Evolutionary conservation across 1,140 invertebrate species (phyloP).

Genomic region (Papilio glaucus): DNA sequence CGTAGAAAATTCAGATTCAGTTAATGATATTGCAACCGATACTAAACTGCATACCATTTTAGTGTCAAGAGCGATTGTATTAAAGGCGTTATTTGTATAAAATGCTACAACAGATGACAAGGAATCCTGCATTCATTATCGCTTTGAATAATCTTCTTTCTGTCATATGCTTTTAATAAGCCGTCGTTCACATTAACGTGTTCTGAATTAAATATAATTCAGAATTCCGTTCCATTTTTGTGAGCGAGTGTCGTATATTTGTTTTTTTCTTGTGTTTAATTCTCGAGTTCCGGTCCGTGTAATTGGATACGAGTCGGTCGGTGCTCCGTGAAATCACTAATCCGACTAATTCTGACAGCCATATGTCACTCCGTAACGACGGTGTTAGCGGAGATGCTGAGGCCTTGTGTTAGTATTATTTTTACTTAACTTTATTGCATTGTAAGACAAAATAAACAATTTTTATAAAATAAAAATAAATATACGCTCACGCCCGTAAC

Average conservation of each 20-base stretch:
- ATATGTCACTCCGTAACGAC: constrained; percentile 80
- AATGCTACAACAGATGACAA: constrained; percentile 28
- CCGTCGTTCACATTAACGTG: constrained; percentile 47
- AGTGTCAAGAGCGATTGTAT: not conserved
- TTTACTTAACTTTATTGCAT: constrained; percentile 18
- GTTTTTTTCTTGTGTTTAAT: constrained; percentile 67
- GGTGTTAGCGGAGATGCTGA: constrained; percentile 54
- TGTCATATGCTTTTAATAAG: constrained; percentile 52
- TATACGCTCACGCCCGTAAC: too few relatives aligned
- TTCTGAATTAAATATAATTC: constrained; percentile 60
- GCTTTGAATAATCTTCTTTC: constrained; percentile 37
- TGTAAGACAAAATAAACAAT: not conserved
- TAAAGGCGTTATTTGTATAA: constrained; percentile 30
- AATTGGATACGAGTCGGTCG: constrained; percentile 75
- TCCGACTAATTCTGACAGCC: constrained; percentile 82
- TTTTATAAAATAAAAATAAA: too few relatives aligned
- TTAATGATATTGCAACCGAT: constrained; percentile 32
- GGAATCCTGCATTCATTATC: constrained; percentile 36
- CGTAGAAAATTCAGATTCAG: constrained; percentile 36
- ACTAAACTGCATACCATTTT: not conserved
- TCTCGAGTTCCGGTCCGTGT: constrained; percentile 71
- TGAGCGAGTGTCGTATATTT: constrained; percentile 66
- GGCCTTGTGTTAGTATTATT: constrained; percentile 35
- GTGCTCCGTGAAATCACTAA: constrained; percentile 81
- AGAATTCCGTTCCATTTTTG: constrained; percentile 69